Percentiles rank a stretch among this genome's conserved stretches.
Evolutionary conservation across 1,140 invertebrate genomes (phyloP).

Genomic region (Papilio machaon): DNA sequence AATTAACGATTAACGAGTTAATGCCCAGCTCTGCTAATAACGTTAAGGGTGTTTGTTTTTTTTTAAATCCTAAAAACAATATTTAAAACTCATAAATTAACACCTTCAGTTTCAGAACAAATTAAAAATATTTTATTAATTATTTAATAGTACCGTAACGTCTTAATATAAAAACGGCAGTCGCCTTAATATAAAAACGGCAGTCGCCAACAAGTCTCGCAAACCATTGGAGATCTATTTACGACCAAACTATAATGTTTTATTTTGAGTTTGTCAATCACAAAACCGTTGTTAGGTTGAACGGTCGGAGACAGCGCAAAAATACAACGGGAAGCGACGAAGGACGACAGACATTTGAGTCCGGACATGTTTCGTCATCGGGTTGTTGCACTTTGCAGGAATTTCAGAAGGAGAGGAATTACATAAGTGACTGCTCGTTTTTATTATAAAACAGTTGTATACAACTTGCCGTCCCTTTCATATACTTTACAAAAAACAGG

Average conservation of each 20-base stretch:
- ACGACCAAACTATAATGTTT: not conserved
- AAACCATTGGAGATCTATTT: not conserved
- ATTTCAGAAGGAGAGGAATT: not conserved
- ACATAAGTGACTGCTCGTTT: not conserved
- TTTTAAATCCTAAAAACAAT: too few relatives aligned
- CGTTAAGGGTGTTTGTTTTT: too few relatives aligned
- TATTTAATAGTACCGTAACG: not conserved
- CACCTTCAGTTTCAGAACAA: too few relatives aligned
- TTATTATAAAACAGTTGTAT: too few relatives aligned
- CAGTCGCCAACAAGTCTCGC: constrained; percentile 25
- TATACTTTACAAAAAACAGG: too few relatives aligned
- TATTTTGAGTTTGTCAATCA: constrained; percentile 37
- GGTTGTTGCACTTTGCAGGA: not conserved
- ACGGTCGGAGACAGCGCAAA: constrained; percentile 34
- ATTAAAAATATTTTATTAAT: too few relatives aligned
- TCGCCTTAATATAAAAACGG: not conserved
- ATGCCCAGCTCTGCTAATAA: too few relatives aligned
- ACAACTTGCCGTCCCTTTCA: too few relatives aligned
- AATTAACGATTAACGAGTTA: too few relatives aligned
- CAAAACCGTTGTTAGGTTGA: constrained; percentile 35
- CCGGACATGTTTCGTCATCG: not conserved
- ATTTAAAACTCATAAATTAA: too few relatives aligned
- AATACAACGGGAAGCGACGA: constrained; percentile 2
- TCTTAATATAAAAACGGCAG: not conserved
- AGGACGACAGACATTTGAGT: not conserved